Evolutionary conservation across 2,888 invertebrate genomes (phyloP), one percentile per base, ranked within the genome.

Genomic region (Drosophila meridionalis): DNA sequence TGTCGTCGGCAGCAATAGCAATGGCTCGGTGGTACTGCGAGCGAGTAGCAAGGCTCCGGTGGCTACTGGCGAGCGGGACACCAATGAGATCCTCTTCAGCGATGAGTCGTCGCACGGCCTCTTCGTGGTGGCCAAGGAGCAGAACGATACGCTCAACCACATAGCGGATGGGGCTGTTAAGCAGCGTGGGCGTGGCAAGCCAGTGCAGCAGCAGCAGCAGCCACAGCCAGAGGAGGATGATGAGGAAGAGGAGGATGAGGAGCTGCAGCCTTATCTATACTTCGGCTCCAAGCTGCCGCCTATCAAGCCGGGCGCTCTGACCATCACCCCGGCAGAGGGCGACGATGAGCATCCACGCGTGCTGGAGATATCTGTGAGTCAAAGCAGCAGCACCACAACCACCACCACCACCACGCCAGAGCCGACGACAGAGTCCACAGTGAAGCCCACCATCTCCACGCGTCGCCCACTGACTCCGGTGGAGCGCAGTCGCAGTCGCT

Each of bases 261-360:
- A 96, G 83, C 94, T 96, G 94, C 94, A 95, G 57, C 96, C 96
- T 12, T 96, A 96, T 91, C 93, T 96, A 67, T 95, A 94, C 87
- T 96, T 96, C 89, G 96, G 96, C 0, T 95, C 96, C 87, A 96
- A 96, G 89, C 87, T 95, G 47, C 93, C 94, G 1, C 93, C 94
- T 0, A 91, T 94, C 1, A 91, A 90, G 53, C 93, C 93, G 0
- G 91, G 86, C 2, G 83, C 90, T 0, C 71, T 93, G 38, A 89
- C 89, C 34, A 93, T 93, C 92, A 94, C 94, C 47, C 93, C 94
- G 20, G 89, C 71, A 9, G 78, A 65, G 2, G 83, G 57, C 1
- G 87, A 80, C 61, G 94, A 95, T 89, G 94, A 95, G 14, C 92
- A 92, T 76, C 93, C 93, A 52, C 91, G 95, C 86, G 94, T 95